Base-by-base conservation (phyloP, 64 coral and sea anemone genomes). In the Platygyra sinensis region DNA sequence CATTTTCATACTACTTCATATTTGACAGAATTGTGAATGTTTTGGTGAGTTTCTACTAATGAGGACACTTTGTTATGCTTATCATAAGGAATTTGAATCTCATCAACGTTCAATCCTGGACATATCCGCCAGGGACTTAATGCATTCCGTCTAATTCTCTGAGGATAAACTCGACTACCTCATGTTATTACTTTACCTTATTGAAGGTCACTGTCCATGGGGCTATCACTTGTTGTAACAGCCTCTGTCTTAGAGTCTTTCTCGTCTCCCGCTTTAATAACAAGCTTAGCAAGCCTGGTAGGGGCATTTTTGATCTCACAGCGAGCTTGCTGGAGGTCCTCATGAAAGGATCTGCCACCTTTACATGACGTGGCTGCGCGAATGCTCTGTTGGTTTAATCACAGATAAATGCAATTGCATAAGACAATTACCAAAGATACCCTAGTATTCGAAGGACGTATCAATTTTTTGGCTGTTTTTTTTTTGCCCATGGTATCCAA, bases 351-450 rank as follows among this genome's bases (percentile, higher is more conserved):
- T 8, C 60, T 64, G 2, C 50, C 62, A 33, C 80, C 61, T 0
- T 60, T 31, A 57, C 52, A 80, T 19, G 80, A 83, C 6, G 80
- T 83, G 17, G 80, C 80, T 67, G 60, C 60, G 5, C 80, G 80
- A 63, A 83, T 29, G n/a, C 61, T 24, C 80, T 83, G 60, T 42
- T 3, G 18, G 62, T 24, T 20, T n/a, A 59, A 80, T 57, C 10
- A 78, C 13, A 59, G 19, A 9, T 5, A 3, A 27, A 79, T 11
- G 42, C 42, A 46, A 46, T 46, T 46, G 5, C 7, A 8, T 46
- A 46, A 46, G 42, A 46, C 42, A 46, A 46, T 46, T 46, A 46
- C 42, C 42, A 5, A 46, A 46, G 5, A 46, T 46, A 46, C 42
- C 42, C 42, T 52, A 22, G 18, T 18, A 65, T 22, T 19, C 24